phyloP scores from a whole-genome alignment of 2,797 vertebrate genomes.

The Lutjanus argentimaculatus region DNA sequence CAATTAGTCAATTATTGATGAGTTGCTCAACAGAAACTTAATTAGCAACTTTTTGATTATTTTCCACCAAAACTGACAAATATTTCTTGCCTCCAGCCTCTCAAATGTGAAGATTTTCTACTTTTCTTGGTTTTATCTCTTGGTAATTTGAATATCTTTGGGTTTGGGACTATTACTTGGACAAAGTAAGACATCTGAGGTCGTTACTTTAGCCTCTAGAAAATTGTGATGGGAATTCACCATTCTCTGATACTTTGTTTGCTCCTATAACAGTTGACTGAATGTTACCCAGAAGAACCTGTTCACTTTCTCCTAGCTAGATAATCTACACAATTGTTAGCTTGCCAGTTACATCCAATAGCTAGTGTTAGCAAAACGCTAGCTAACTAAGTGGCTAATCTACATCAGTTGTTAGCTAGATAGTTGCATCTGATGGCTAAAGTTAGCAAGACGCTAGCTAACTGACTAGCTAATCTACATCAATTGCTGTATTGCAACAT shows the following conservation, averaged over 20 bases:
- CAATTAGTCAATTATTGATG: background rate
- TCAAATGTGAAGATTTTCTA: background rate
- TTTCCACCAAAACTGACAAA: background rate
- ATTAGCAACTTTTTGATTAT: background rate
- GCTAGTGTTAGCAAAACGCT: too few species aligned
- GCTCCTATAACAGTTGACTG: too few species aligned
- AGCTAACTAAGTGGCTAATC: too few species aligned
- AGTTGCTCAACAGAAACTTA: background rate
- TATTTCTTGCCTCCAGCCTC: background rate
- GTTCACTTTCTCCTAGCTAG: too few species aligned
- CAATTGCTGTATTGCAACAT: too few species aligned
- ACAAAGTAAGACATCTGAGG: background rate
- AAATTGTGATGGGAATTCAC: background rate
- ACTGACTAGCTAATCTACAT: too few species aligned
- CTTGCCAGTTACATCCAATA: too few species aligned
- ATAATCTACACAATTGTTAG: too few species aligned
- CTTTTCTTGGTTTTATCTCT: background rate
- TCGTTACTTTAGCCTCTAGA: background rate
- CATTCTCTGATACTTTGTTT: background rate
- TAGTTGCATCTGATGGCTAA: too few species aligned
- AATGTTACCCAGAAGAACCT: too few species aligned
- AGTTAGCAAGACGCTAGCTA: too few species aligned
- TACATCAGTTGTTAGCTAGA: too few species aligned
- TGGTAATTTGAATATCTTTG: background rate
- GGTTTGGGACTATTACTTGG: background rate